Evolutionary conservation across 2,113 vertebrate genomes (phyloP).

Genomic region (Balaeniceps rex): DNA sequence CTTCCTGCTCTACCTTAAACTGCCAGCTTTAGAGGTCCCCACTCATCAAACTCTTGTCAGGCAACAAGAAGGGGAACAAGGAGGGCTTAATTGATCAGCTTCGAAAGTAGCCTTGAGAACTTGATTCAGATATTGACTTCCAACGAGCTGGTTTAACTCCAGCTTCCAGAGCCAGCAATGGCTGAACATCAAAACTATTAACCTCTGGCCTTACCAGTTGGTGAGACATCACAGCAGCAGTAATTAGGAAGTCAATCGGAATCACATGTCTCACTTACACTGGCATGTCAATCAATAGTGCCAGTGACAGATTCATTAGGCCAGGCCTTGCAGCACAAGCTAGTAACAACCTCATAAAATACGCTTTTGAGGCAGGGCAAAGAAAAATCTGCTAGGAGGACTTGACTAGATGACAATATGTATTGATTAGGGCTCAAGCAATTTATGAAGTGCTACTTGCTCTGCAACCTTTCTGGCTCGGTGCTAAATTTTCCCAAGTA

Average conservation of each 20-base stretch:
- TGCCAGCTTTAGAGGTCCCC: constrained; percentile 54
- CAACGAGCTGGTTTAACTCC: constrained; percentile 70
- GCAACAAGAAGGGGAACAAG: constrained; percentile 50
- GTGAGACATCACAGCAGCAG: constrained; percentile 90
- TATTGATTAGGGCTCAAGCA: constrained; percentile 82
- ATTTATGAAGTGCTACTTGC: constrained; percentile 81
- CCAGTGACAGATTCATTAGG: constrained; percentile 90
- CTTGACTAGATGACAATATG: constrained; percentile 78
- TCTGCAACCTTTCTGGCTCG: constrained; percentile 69
- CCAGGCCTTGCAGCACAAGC: constrained; percentile 78
- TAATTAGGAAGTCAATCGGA: constrained; percentile 98
- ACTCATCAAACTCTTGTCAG: constrained; percentile 76
- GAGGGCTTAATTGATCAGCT: constrained; percentile 81
- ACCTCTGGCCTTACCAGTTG: constrained; percentile 88
- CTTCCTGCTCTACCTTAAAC: constrained; percentile 50
- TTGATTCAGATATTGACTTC: constrained; percentile 82
- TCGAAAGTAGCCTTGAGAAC: constrained; percentile 81
- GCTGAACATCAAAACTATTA: constrained; percentile 92
- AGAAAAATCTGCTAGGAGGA: constrained; percentile 71
- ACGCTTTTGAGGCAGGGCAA: constrained; percentile 73
- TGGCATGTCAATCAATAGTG: constrained; percentile 85
- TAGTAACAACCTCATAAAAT: constrained; percentile 87
- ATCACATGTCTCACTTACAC: constrained; percentile 92
- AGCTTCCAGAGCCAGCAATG: constrained; percentile 72
- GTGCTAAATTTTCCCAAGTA: constrained; percentile 76